Conservation (phyloP, 2,113 vertebrate species). For the Pyxicephalus adspersus region DNA sequence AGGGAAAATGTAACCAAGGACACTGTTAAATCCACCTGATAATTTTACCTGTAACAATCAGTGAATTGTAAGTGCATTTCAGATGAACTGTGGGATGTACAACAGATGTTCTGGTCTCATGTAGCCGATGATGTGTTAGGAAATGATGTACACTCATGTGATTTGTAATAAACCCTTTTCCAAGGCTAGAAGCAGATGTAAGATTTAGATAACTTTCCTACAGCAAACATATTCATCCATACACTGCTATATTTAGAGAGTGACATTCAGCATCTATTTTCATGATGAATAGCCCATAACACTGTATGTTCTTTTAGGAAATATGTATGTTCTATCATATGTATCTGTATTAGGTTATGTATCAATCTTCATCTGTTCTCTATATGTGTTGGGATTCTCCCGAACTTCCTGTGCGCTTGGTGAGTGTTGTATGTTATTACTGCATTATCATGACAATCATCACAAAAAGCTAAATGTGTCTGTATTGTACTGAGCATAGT, state of each 20-base stretch:
- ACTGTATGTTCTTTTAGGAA: too few relatives aligned
- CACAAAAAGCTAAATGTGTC: too few relatives aligned
- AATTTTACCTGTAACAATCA: slow-evolving; percentile 18
- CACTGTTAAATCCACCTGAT: neutral
- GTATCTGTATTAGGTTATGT: too few relatives aligned
- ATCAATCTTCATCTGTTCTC: too few relatives aligned
- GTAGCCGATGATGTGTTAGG: neutral
- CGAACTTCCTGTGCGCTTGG: too few relatives aligned
- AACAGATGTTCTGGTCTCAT: slow-evolving; percentile 19
- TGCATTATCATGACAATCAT: too few relatives aligned
- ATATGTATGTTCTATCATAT: too few relatives aligned
- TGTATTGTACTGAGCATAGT: too few relatives aligned
- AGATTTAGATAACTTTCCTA: slow-evolving; percentile 9
- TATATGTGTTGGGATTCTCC: too few relatives aligned
- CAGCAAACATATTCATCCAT: slow-evolving; percentile 12
- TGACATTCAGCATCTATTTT: neutral
- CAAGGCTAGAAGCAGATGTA: slow-evolving; percentile 27
- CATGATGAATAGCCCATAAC: neutral
- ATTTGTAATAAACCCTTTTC: slow-evolving; percentile 37
- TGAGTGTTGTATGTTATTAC: too few relatives aligned
- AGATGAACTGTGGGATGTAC: neutral
- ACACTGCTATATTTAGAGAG: neutral
- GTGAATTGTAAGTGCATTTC: neutral
- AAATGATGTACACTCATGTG: slow-evolving; percentile 39
- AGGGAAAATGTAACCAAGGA: neutral